phyloP scores from a whole-genome alignment of 2,888 invertebrate species.

The Pristionchus arcanus region DNA sequence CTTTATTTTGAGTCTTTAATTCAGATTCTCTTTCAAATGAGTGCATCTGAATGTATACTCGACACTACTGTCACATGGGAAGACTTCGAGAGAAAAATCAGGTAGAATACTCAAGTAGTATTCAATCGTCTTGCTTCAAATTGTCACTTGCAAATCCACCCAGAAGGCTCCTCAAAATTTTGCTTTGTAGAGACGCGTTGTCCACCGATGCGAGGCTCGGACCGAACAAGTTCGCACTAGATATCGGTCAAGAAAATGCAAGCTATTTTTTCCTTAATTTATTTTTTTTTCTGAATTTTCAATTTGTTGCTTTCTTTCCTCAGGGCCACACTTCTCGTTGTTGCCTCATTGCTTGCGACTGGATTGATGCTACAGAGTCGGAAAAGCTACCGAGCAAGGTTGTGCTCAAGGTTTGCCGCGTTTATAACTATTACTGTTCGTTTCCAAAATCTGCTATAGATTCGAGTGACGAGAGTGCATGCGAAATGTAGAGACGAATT shows the following conservation, averaged over 20 bases:
- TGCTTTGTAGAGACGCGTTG: background rate
- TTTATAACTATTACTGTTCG: background rate
- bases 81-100: background rate
- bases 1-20: no score
- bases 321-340: slow-evolving; percentile 26
- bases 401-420: background rate
- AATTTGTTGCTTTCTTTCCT: no score
- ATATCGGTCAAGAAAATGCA: slow-evolving; percentile 16
- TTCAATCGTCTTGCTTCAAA: no score
- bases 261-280: background rate
- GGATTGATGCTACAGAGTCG: background rate
- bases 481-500: no score
- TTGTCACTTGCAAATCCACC: no score
- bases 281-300: no score
- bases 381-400: background rate
- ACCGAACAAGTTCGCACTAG: background rate
- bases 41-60: background rate
- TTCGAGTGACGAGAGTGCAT: no score
- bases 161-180: no score
- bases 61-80: background rate
- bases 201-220: background rate
- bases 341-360: background rate
- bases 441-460: no score
- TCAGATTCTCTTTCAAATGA: no score
- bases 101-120: background rate